Conservation (phyloP, 2,797 vertebrate genomes). For the Chelon labrosus region DNA sequence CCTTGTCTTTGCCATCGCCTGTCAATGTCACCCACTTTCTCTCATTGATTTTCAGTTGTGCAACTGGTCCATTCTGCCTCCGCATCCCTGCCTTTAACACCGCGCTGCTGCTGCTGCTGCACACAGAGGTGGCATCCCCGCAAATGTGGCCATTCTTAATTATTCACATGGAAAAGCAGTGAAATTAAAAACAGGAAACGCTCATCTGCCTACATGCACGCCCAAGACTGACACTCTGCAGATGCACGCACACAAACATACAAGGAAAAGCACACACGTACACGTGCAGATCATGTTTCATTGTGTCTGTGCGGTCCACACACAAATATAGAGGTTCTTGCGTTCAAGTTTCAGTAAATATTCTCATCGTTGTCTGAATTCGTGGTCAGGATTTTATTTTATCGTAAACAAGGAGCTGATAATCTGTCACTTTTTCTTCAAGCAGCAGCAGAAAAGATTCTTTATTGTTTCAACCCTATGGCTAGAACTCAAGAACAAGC, state of each 20-base stretch:
- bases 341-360: slow-evolving; percentile 55
- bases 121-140: slow-evolving; percentile 17
- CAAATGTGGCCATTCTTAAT: slow-evolving; percentile 19
- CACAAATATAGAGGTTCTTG: slow-evolving; percentile 21
- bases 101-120: slow-evolving; percentile 15
- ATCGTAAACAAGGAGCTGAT: neutral
- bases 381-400: slow-evolving; percentile 14
- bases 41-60: slow-evolving; percentile 58
- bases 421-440: neutral
- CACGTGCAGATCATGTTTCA: slow-evolving; percentile 2
- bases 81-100: slow-evolving; percentile 13
- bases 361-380: slow-evolving; percentile 30
- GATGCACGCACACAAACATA: slow-evolving; percentile 24
- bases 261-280: slow-evolving; percentile 7
- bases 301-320: neutral
- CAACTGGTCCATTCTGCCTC: slow-evolving; percentile 30
- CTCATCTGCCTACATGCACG: neutral
- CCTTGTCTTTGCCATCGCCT: slow-evolving; percentile 18
- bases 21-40: slow-evolving; percentile 46
- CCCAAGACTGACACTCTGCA: neutral
- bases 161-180: neutral
- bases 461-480: neutral
- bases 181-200: slow-evolving; percentile 5
- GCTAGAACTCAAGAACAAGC: neutral
- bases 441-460: neutral